These are phyloP conservation scores for Peromyscus californicus DNA, from an alignment of 2,113 vertebrate genomes.

Conservation along the genomic window DNA sequence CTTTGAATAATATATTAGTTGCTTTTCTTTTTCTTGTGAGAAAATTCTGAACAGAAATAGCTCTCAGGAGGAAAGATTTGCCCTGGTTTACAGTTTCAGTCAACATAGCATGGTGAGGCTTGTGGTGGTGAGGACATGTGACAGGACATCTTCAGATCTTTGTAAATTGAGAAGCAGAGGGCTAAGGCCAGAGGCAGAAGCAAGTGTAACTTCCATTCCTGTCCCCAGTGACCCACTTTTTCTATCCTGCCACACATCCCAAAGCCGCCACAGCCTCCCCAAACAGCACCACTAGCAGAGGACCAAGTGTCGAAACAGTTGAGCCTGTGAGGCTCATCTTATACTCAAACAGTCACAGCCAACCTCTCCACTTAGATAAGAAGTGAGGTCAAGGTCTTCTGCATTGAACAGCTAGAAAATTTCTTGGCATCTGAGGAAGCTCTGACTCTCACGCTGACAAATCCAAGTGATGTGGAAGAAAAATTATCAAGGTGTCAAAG, in stretches of 20 bases:
- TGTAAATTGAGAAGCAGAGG: neutral
- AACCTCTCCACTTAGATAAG: neutral
- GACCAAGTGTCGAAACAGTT: neutral
- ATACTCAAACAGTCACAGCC: too few relatives aligned
- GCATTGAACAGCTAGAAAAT: neutral
- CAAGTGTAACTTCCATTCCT: neutral
- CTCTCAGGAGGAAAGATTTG: neutral
- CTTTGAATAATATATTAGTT: neutral
- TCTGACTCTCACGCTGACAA: neutral
- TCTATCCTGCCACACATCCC: neutral
- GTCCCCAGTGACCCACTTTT: neutral
- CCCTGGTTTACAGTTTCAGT: neutral
- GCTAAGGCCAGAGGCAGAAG: neutral
- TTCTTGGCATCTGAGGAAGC: neutral
- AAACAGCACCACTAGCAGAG: neutral
- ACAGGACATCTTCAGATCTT: too few relatives aligned
- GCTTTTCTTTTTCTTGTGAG: neutral
- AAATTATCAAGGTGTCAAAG: neutral
- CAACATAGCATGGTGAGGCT: neutral
- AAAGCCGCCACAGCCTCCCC: neutral
- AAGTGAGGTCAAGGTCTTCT: neutral
- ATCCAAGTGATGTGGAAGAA: neutral
- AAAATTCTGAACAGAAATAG: neutral
- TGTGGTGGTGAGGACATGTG: neutral
- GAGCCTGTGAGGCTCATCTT: neutral